A percentile compares a stretch with the other conserved stretches of the same genome.
Conservation (phyloP, 1,140 invertebrate species). For the Rhopalosiphum padi region DNA sequence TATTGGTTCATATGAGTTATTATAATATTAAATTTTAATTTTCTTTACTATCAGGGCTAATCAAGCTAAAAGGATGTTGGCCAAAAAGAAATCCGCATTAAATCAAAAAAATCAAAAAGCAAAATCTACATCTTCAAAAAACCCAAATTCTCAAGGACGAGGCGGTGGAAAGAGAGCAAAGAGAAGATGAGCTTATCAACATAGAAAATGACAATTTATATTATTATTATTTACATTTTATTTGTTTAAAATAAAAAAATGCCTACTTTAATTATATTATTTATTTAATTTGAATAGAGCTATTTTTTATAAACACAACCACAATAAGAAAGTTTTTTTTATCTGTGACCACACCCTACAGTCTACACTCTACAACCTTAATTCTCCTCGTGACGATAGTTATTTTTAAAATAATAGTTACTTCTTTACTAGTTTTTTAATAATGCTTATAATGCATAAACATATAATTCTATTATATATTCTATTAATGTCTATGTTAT, state of each 20-base stretch:
- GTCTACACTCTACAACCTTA: no score
- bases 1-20: neutral
- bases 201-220: neutral
- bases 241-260: neutral
- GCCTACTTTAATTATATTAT: neutral
- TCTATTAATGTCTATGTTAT: no score
- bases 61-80: constrained; percentile 48
- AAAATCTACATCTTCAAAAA: constrained; percentile 22
- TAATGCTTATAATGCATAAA: no score
- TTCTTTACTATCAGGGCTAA: neutral
- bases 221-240: constrained; percentile 21
- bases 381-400: no score
- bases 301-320: neutral
- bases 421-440: no score
- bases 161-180: neutral
- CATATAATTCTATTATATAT: no score
- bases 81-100: constrained; percentile 17
- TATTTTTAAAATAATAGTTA: no score
- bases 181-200: neutral
- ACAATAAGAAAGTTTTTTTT: no score
- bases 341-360: no score
- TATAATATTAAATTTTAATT: neutral
- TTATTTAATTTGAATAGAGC: neutral
- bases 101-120: constrained; percentile 43
- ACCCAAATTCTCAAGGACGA: constrained; percentile 10